phyloP scores from a whole-genome alignment of 2,888 invertebrate species.

The Cenopis cana region DNA sequence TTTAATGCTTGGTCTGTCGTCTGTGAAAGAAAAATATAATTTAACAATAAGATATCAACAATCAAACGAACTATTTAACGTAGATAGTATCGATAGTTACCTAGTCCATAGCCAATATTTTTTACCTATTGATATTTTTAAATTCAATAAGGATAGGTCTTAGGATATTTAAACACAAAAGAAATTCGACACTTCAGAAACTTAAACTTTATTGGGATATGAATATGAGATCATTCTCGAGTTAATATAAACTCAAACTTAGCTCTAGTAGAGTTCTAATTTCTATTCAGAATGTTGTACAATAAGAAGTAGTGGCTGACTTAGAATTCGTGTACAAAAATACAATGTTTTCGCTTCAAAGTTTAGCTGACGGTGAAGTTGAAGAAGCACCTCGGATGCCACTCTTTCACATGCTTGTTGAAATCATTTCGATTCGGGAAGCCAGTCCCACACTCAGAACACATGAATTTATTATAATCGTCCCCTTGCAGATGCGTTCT shows the following conservation, averaged over 20 bases:
- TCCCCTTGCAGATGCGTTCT: constrained; percentile 58
- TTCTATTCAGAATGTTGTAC: background rate
- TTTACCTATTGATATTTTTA: no score
- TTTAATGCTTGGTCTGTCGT: constrained; percentile 44
- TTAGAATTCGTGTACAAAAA: constrained; percentile 15
- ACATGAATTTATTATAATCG: constrained; percentile 56
- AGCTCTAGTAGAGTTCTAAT: background rate
- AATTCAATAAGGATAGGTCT: background rate
- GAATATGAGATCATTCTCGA: constrained; percentile 18
- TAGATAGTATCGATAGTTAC: constrained; percentile 8
- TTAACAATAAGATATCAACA: constrained; percentile 11
- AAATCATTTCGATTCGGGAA: constrained; percentile 59
- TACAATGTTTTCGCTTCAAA: background rate
- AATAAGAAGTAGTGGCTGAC: constrained; percentile 20
- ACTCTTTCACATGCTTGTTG: constrained; percentile 65
- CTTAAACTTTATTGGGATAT: constrained; percentile 8
- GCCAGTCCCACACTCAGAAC: constrained; percentile 61
- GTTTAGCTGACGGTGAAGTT: constrained; percentile 51
- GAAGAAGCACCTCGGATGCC: constrained; percentile 63
- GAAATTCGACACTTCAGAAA: background rate
- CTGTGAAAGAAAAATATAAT: constrained; percentile 51
- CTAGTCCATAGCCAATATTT: constrained; percentile 6
- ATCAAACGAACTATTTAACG: background rate
- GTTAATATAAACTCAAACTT: background rate
- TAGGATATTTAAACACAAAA: background rate